Evolutionary conservation across 1,140 invertebrate species (phyloP).

Genomic region (Penaeus indicus): DNA sequence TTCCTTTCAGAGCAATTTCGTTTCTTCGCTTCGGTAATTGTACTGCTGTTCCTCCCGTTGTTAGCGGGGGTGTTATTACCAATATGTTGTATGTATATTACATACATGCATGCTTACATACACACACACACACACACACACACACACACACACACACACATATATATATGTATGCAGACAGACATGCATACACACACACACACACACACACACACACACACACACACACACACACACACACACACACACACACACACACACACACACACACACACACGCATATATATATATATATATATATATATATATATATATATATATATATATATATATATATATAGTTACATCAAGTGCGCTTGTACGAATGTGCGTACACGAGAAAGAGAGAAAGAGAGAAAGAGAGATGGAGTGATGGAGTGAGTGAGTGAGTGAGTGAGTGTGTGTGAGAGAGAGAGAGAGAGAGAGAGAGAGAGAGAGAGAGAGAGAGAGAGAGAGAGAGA

Average conservation of each 20-base stretch:
- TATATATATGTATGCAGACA: neutral
- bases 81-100: neutral
- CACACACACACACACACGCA: neutral
- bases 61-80: neutral
- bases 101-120: neutral
- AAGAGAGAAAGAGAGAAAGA: neutral
- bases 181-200: neutral
- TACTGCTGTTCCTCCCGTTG: neutral
- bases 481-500: no score
- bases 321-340: neutral
- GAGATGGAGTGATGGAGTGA: no score
- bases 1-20: no score
- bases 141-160: neutral
- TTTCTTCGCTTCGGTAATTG: neutral
- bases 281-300: no score
- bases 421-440: no score
- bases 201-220: no score
- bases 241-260: neutral
- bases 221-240: neutral
- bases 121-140: neutral
- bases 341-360: neutral
- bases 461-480: no score
- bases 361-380: neutral
- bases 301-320: neutral
- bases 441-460: no score